These are phyloP conservation scores for Cossypha dichroa DNA, from an alignment of 2,797 vertebrate genomes.

Conservation along the genomic window DNA sequence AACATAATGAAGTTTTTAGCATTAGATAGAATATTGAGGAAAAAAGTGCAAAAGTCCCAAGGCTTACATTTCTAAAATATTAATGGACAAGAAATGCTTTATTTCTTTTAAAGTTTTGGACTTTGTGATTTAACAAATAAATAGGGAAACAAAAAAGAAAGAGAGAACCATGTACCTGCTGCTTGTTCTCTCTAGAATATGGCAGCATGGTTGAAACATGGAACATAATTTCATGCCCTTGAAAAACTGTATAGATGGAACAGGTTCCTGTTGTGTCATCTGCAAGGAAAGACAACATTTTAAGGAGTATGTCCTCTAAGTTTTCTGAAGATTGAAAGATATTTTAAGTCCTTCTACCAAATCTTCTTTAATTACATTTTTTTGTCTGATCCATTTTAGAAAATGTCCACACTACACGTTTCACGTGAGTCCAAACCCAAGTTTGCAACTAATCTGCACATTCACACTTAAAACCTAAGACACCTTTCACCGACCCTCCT, in stretches of 20 bases:
- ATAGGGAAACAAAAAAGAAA: background rate
- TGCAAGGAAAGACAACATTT: slow-evolving; percentile 62
- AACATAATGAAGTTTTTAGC: background rate
- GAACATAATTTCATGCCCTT: slow-evolving; percentile 99
- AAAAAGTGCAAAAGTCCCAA: background rate
- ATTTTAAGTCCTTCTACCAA: background rate
- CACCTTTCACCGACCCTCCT: background rate
- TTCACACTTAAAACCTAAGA: background rate
- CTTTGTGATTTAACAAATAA: background rate
- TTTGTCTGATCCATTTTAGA: background rate
- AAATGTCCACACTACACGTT: rapidly evolving
- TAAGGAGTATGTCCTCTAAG: background rate
- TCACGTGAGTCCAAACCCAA: background rate
- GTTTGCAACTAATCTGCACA: background rate
- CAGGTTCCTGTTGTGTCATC: slow-evolving; percentile 96
- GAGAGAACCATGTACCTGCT: slow-evolving; percentile 84
- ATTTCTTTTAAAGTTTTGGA: background rate
- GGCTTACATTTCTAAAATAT: background rate
- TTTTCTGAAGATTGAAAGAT: background rate
- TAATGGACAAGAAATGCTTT: background rate
- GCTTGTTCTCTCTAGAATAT: slow-evolving; percentile 98
- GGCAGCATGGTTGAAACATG: slow-evolving; percentile 98
- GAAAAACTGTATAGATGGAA: slow-evolving; percentile 97
- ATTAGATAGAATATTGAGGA: background rate
- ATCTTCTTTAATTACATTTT: background rate